phyloP scores from a whole-genome alignment of 2,797 vertebrate species.

The Melanotaenia nigrans region DNA sequence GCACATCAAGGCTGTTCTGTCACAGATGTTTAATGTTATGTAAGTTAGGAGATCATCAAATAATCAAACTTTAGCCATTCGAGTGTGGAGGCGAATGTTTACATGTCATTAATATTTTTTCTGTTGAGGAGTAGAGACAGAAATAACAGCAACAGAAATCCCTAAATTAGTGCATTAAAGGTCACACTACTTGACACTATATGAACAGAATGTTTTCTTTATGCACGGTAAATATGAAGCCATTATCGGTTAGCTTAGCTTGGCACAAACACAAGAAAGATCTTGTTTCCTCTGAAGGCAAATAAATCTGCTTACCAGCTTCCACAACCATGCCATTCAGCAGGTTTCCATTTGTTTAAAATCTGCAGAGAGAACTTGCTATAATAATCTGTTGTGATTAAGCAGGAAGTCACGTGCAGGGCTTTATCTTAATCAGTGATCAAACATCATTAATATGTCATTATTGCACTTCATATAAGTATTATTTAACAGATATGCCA shows the following conservation, averaged over 20 bases:
- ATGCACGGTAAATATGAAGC: background rate
- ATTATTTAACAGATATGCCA: background rate
- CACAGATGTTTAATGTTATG: background rate
- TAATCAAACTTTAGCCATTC: background rate
- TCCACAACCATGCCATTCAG: too few species aligned
- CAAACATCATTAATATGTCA: background rate
- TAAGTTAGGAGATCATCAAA: conserved; percentile 7
- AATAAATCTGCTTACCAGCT: too few species aligned
- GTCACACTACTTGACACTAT: too few species aligned
- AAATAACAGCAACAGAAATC: background rate
- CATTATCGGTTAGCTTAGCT: background rate
- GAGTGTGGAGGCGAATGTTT: background rate
- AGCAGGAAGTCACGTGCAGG: background rate
- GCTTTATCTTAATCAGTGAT: background rate
- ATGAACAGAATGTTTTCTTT: background rate
- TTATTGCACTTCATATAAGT: background rate
- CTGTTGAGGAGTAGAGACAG: background rate
- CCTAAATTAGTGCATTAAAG: background rate
- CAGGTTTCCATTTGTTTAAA: too few species aligned
- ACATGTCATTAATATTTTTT: background rate
- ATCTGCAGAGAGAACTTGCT: too few species aligned
- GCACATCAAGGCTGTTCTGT: conserved; percentile 1
- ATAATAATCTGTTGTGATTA: background rate
- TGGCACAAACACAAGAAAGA: background rate
- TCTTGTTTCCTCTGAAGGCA: background rate